A percentile compares a stretch with the other conserved stretches of the same genome.
Conservation (phyloP, 2,888 invertebrate species). For the Cheilosia vernalis region DNA sequence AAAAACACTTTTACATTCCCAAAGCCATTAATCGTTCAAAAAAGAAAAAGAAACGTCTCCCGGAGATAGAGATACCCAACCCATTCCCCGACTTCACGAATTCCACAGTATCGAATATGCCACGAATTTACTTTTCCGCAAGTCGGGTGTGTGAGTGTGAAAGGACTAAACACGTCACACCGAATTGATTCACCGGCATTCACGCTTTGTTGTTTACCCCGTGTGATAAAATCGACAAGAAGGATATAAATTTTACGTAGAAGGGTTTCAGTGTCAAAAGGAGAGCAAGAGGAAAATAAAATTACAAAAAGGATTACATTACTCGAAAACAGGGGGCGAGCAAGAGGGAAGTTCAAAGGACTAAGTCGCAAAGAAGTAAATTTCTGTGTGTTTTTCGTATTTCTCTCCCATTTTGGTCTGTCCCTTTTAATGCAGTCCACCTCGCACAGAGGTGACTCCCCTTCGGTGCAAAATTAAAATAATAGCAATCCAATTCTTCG, state of each 20-base stretch:
- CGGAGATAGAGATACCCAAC: conserved; percentile 15
- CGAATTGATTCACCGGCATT: conserved; percentile 32
- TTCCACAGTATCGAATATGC: conserved; percentile 23
- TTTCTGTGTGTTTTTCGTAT: conserved; percentile 27
- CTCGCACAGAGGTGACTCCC: conserved; percentile 8
- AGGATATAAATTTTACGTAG: conserved; percentile 58
- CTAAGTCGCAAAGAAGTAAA: conserved; percentile 35
- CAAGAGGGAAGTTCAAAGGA: conserved; percentile 4
- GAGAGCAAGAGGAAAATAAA: conserved; percentile 6
- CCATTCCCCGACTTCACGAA: conserved; percentile 3
- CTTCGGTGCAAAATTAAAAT: conserved; percentile 64
- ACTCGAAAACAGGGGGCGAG: neutral
- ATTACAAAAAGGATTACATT: conserved; percentile 43
- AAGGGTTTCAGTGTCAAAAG: conserved; percentile 31
- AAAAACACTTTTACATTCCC: conserved; percentile 35
- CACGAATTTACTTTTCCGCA: conserved; percentile 38
- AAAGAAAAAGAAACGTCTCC: conserved; percentile 9
- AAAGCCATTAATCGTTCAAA: conserved; percentile 63
- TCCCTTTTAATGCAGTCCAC: conserved; percentile 52
- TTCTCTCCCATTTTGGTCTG: conserved; percentile 20
- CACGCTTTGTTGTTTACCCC: conserved; percentile 44
- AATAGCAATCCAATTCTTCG: conserved; percentile 65
- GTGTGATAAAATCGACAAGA: conserved; percentile 59
- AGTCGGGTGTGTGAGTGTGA: conserved; percentile 30
- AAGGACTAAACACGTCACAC: conserved; percentile 32